A percentile compares a stretch with the other conserved stretches of the same genome.
Conservation (phyloP, 2,113 vertebrate species). For the Promerops cafer region DNA sequence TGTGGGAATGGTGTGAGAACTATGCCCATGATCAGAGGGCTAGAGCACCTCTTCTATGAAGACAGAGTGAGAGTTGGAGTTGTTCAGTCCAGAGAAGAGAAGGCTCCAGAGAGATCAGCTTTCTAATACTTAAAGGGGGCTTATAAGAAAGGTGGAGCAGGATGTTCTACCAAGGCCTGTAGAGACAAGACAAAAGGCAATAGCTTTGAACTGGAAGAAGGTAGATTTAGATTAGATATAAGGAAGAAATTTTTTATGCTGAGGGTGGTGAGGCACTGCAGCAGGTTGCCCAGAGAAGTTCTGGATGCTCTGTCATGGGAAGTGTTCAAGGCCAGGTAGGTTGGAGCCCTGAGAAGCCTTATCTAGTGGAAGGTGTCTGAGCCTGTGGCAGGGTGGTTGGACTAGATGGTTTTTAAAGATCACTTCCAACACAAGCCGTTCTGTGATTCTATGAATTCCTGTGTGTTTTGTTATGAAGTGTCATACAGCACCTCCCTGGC, state of each 20-base stretch:
- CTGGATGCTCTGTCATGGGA: neutral
- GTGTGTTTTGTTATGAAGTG: neutral
- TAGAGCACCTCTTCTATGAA: neutral
- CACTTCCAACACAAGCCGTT: neutral
- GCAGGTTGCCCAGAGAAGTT: neutral
- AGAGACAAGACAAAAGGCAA: neutral
- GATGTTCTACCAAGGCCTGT: neutral
- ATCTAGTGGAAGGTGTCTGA: neutral
- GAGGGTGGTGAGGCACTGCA: neutral
- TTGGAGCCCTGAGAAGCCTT: neutral
- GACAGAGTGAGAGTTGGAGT: neutral
- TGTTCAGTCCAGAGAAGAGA: neutral
- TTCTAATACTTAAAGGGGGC: neutral
- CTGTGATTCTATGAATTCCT: neutral
- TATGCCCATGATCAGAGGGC: neutral
- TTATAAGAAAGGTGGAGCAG: neutral
- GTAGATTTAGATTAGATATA: neutral
- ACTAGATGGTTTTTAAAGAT: neutral
- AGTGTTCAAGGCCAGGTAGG: neutral
- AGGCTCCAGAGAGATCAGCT: neutral
- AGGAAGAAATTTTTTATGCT: neutral
- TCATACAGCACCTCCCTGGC: neutral
- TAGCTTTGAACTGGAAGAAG: neutral
- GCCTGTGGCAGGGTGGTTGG: neutral
- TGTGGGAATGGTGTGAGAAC: neutral